phyloP scores from a whole-genome alignment of 2,888 invertebrate species.

The Himalopsyche tibetana region DNA sequence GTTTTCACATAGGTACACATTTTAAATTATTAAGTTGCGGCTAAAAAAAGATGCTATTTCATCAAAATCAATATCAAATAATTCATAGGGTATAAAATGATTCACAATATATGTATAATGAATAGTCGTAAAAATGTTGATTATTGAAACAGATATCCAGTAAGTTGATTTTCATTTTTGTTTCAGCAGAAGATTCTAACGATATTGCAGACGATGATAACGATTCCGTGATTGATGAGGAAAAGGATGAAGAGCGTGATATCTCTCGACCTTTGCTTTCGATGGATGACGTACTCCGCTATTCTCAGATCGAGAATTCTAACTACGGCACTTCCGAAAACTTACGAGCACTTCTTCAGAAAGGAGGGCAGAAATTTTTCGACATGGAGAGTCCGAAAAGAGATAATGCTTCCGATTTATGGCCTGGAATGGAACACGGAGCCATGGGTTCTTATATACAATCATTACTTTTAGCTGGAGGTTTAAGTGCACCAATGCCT shows the following conservation, averaged over 20 bases:
- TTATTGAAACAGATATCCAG: constrained; percentile 17
- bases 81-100: neutral
- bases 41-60: no score
- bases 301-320: constrained; percentile 74
- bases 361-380: constrained; percentile 71
- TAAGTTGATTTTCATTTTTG: constrained; percentile 59
- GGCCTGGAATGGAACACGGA: constrained; percentile 74
- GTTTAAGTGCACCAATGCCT: constrained; percentile 68
- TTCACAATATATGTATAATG: neutral
- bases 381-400: constrained; percentile 65
- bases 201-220: constrained; percentile 76
- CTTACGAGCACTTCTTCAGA: constrained; percentile 75
- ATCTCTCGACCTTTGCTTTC: constrained; percentile 77
- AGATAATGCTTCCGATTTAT: constrained; percentile 68
- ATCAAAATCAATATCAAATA: no score
- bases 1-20: neutral
- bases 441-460: constrained; percentile 77
- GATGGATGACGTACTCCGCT: constrained; percentile 78
- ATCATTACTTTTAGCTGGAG: constrained; percentile 72
- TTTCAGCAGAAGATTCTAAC: constrained; percentile 73
- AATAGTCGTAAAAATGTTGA: no score
- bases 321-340: constrained; percentile 73
- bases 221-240: constrained; percentile 78
- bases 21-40: neutral
- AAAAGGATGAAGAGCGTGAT: constrained; percentile 79